Base-by-base conservation (phyloP, 2,797 vertebrate species). In the Danio tinwini region DNA sequence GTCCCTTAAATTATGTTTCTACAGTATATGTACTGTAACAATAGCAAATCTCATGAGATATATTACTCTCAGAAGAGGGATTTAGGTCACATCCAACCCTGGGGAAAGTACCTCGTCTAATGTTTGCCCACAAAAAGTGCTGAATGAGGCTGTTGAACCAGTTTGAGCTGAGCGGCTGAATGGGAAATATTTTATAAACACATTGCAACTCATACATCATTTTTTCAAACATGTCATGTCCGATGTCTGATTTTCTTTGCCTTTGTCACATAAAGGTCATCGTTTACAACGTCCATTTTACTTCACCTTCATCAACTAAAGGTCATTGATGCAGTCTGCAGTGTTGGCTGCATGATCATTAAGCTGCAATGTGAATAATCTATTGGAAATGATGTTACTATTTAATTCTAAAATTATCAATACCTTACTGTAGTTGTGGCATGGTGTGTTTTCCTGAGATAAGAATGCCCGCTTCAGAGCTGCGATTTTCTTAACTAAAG, bases 51-150 rank as follows among this genome's bases (percentile, higher is more conserved):
- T 55, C 6, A 71, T 52, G 0, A 14, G 5, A 52, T 52, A 12
- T 12, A 44, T 21, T 39, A n/a, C n/a, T 55, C 14, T 70, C 14
- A 40, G 9, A 16, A 40, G 9, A 16, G 14, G 19, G 11, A 55
- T 55, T 71, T 21, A 71, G 50, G 52, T 71, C 52, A 44, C 39
- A 44, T 56, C n/a, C 52, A 55, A 55, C 68, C 50, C 50, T 55
- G 11, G 12, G 52, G 39, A 71, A 56, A 42, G 52, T 14, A 71
- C 19, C 52, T 71, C 42, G 52, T 71, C 50, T 42, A 29, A 40
- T 55, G 37, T 55, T 71, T 71, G 37, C n/a, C 50, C 50, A 55
- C 7, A 9, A 14, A 29, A 55, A 42, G 37, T 55, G n/a, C 68
- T 71, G 17, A 71, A 55, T 42, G 50, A 71, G n/a, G 50, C 42